Conservation (phyloP, 1,140 invertebrate species). For the Drosophila serrata region DNA sequence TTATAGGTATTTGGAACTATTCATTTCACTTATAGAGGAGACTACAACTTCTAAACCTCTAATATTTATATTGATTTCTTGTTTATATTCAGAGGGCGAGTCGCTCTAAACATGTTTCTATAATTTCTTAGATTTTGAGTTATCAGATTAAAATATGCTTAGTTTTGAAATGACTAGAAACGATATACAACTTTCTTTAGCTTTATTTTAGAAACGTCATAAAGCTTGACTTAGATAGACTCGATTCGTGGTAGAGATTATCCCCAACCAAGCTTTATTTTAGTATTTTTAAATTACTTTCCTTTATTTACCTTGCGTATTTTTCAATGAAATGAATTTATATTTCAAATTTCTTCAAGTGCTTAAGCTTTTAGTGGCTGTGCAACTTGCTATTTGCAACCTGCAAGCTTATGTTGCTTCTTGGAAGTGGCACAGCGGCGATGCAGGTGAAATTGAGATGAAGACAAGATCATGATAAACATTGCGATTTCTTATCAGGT, state of each 20-base stretch:
- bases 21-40: not conserved
- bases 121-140: not conserved
- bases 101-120: not conserved
- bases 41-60: not conserved
- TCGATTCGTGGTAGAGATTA: too few species aligned
- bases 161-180: too few species aligned
- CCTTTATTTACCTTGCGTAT: not conserved
- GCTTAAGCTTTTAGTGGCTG: not conserved
- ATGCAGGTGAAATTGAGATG: conserved; percentile 24
- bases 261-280: not conserved
- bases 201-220: too few species aligned
- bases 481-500: conserved; percentile 32
- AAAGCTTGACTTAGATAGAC: too few species aligned
- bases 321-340: not conserved
- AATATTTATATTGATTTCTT: not conserved
- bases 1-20: too few species aligned
- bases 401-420: conserved; percentile 21
- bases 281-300: not conserved
- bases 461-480: conserved; percentile 17
- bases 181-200: too few species aligned
- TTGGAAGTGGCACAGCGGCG: conserved; percentile 31
- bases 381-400: conserved; percentile 6
- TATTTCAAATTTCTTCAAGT: too few species aligned
- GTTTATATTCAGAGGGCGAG: not conserved
- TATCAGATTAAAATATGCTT: too few species aligned